Evolutionary conservation across 2,888 invertebrate genomes (phyloP), one percentile per base, ranked within the genome.

Genomic region (Chaitophorus viminalis): DNA sequence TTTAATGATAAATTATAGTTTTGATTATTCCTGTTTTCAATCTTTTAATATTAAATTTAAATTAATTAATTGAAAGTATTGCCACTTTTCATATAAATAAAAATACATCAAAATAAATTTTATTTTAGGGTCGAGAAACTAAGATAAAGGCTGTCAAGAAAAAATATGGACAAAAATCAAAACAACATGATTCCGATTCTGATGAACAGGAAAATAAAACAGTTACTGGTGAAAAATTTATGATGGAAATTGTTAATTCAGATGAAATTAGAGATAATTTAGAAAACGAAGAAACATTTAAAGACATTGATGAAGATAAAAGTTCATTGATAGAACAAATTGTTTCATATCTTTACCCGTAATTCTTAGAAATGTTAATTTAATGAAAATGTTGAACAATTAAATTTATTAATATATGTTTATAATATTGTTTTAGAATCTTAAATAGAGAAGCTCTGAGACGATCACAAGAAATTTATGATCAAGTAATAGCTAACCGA

Each of bases 71-170:
- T 54, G 21, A 60, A 18, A 60, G 60, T 21, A 25, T 3, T 21
- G 3, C 60, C 6, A 25, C 0, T 3, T 60, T 0, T 60, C 6
- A 25, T 60, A 46, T 14, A 21, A 25, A 36, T 54, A 2, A 54
- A 54, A 11, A 31, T 46, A 31, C 2, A n/a, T n/a, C n/a, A n/a
- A 65, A 79, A 1, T 68, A 1, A 36, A 31, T 76, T 76, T 70
- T 33, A 68, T 89, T 89, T 77, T 89, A 91, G 91, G 98, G 98
- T 0, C 93, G 98, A 70, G 98, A 99, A 93, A 97, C 97, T 0
- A 98, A 98, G 93, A 98, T 97, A 0, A 98, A 97, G 91, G 95
- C 97, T 3, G 95, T 96, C 0, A 98, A 98, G 91, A 98, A 97
- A 92, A 94, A 94, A 91, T 90, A 89, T 89, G 89, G 89, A 82